phyloP scores from a whole-genome alignment of 2,113 vertebrate genomes.

The Mesitornis unicolor region DNA sequence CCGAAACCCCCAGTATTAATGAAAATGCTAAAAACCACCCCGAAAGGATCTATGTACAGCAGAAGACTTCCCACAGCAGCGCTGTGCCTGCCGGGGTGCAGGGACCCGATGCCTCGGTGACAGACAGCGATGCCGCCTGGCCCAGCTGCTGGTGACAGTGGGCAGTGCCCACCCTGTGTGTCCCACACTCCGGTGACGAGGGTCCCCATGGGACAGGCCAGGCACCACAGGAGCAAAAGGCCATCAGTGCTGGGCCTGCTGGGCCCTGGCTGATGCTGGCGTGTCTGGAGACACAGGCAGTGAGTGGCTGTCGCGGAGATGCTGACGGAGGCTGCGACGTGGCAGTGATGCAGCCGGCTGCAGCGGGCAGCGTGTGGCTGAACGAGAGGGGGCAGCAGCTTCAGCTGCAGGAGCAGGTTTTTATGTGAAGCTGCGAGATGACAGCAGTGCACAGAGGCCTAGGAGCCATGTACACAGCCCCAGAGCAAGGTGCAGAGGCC shows the following conservation, averaged over 20 bases:
- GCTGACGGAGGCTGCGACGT: conserved; percentile 29
- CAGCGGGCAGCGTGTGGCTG: background rate
- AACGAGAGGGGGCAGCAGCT: conserved; percentile 31
- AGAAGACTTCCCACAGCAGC: conserved; percentile 38
- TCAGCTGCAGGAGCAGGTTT: background rate
- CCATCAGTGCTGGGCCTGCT: conserved; percentile 21
- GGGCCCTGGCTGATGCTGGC: conserved; percentile 32
- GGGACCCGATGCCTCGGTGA: background rate
- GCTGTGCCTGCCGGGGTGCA: background rate
- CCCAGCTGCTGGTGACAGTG: conserved; percentile 16
- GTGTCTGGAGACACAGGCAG: conserved; percentile 49
- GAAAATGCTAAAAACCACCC: conserved; percentile 73
- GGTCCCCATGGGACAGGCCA: background rate
- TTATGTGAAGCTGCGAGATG: background rate
- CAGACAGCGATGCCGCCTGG: background rate
- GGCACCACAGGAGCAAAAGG: background rate
- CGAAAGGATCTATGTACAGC: conserved; percentile 71
- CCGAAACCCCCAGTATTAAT: conserved; percentile 39
- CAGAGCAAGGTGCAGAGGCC: background rate
- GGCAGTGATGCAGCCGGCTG: conserved; percentile 22
- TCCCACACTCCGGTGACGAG: background rate
- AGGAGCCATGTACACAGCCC: background rate
- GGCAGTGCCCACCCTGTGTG: background rate
- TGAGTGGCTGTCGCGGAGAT: background rate
- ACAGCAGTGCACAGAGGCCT: background rate